Evolutionary conservation across 1,140 invertebrate genomes (phyloP).

Genomic region (Carposina sasakii): DNA sequence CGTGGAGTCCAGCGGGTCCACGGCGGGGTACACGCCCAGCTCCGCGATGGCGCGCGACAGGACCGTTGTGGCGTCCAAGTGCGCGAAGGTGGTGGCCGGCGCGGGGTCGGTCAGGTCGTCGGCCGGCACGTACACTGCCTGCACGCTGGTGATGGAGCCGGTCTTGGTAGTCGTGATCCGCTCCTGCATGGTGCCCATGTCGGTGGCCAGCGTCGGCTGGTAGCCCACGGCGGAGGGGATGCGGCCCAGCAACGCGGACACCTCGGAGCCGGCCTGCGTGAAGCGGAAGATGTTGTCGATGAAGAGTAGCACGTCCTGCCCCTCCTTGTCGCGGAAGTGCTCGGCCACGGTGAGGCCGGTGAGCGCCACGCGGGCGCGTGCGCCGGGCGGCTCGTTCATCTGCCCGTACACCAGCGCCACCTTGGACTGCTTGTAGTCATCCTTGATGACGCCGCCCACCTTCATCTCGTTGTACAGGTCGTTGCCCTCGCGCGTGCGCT

Average conservation of each 20-base stretch:
- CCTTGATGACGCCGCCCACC: conserved; percentile 96
- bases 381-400: conserved; percentile 99
- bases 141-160: conserved; percentile 98
- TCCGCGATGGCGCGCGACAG: conserved; percentile 88
- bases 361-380: conserved; percentile 93
- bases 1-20: conserved; percentile 88
- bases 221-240: conserved; percentile 99
- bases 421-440: conserved; percentile 82
- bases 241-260: conserved; percentile 96
- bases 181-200: conserved; percentile 99
- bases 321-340: conserved; percentile 92
- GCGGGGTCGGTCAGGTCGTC: conserved; percentile 91
- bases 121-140: conserved; percentile 91
- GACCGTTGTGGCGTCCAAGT: conserved; percentile 90
- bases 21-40: conserved; percentile 89
- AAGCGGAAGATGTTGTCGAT: conserved; percentile 99
- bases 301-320: conserved; percentile 92
- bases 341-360: conserved; percentile 88
- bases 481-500: conserved; percentile 98
- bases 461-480: conserved; percentile 99
- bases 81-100: conserved; percentile 88
- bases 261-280: conserved; percentile 99
- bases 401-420: conserved; percentile 95
- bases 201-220: conserved; percentile 97
- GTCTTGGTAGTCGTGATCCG: conserved; percentile 99